Percentiles rank a stretch among this genome's conserved stretches.
phyloP scores from a whole-genome alignment of 2,797 vertebrate species.

The Coracias cyanogaster region DNA sequence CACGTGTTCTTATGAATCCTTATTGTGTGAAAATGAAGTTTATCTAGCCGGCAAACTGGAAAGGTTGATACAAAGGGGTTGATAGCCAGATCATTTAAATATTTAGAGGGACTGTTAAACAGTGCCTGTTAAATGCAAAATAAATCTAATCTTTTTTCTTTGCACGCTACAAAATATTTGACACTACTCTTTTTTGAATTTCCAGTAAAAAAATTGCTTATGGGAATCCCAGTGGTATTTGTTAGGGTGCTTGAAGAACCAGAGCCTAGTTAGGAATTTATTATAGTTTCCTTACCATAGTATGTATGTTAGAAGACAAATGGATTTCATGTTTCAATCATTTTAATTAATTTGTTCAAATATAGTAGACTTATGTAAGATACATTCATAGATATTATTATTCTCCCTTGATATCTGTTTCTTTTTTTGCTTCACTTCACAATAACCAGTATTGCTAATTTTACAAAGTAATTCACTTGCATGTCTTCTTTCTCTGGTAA shows the following conservation, averaged over 20 bases:
- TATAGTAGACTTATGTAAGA: not conserved
- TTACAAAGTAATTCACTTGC: not conserved
- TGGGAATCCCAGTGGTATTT: not conserved
- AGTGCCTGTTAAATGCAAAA: not conserved
- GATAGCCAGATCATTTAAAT: not conserved
- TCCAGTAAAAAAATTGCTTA: not conserved
- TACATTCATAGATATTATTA: not conserved
- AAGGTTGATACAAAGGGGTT: not conserved
- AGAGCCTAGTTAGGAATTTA: not conserved
- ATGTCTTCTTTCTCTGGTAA: not conserved
- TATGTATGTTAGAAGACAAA: not conserved
- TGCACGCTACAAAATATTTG: not conserved
- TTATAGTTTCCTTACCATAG: not conserved
- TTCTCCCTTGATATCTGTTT: not conserved
- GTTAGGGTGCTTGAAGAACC: not conserved
- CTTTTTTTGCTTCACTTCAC: not conserved
- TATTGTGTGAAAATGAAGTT: not conserved
- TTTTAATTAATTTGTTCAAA: not conserved
- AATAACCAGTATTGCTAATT: not conserved
- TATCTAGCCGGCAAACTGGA: not conserved
- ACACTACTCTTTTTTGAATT: not conserved
- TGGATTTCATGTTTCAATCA: not conserved
- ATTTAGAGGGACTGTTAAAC: not conserved
- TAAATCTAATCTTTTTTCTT: not conserved
- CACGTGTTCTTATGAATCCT: not conserved